These are phyloP conservation scores for Psammodynastes pulverulentus DNA, from an alignment of 2,113 vertebrate species.

Conservation along the genomic window DNA sequence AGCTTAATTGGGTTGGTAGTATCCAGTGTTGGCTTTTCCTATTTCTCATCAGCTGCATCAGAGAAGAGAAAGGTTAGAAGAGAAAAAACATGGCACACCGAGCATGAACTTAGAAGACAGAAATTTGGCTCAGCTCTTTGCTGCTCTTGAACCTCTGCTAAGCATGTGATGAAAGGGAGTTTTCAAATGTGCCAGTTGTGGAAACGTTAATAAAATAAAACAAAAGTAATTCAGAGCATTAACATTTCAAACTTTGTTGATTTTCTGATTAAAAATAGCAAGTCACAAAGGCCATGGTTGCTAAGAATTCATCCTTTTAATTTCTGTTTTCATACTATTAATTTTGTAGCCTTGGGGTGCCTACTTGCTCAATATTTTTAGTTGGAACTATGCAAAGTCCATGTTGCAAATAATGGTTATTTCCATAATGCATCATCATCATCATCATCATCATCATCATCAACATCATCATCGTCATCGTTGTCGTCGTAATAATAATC, in stretches of 20 bases:
- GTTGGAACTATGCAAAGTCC: not conserved
- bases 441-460: too few species aligned
- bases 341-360: not conserved
- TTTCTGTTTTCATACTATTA: not conserved
- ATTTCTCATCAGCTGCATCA: slow-evolving; percentile 39
- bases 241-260: slow-evolving; percentile 56
- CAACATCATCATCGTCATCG: too few species aligned
- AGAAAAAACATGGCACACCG: slow-evolving; percentile 62
- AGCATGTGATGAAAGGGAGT: slow-evolving; percentile 63
- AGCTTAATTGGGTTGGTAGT: slow-evolving; percentile 28
- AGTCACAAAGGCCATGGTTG: slow-evolving; percentile 25
- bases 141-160: slow-evolving; percentile 63
- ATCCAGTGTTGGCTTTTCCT: slow-evolving; percentile 34
- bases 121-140: slow-evolving; percentile 60
- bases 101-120: slow-evolving; percentile 55
- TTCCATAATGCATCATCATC: too few species aligned
- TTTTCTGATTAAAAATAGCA: slow-evolving; percentile 50
- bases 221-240: slow-evolving; percentile 52
- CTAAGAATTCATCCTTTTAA: not conserved
- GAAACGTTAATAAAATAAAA: slow-evolving; percentile 66
- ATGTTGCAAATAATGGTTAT: not conserved
- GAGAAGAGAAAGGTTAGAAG: slow-evolving; percentile 51
- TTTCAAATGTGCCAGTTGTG: slow-evolving; percentile 67
- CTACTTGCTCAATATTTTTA: not conserved
- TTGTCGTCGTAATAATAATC: too few species aligned